Evolutionary conservation across 2,113 vertebrate species (phyloP).

Genomic region (Reinhardtius hippoglossoides): DNA sequence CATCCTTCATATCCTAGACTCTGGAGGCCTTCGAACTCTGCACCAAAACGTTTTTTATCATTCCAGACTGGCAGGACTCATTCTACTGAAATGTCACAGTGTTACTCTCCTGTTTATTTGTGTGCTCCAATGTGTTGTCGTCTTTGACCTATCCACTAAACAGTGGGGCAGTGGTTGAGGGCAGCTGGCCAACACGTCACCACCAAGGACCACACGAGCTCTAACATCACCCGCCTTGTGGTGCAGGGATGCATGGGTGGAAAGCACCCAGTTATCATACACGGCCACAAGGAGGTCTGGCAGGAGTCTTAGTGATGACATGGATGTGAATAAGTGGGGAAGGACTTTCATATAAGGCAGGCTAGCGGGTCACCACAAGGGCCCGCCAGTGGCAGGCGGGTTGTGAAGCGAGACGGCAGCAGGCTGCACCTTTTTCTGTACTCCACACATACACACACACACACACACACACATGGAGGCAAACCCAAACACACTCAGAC

Average conservation of each 20-base stretch:
- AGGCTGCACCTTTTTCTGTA: slow-evolving; percentile 26
- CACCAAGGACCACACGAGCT: slow-evolving; percentile 31
- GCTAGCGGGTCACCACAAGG: slow-evolving; percentile 53
- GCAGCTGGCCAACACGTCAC: slow-evolving; percentile 51
- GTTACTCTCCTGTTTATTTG: slow-evolving; percentile 16
- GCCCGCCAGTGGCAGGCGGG: slow-evolving; percentile 41
- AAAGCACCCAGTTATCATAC: slow-evolving; percentile 51
- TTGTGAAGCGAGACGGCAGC: slow-evolving; percentile 55
- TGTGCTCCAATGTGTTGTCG: slow-evolving; percentile 22
- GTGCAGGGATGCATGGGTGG: slow-evolving; percentile 38
- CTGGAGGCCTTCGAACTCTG: slow-evolving; percentile 15
- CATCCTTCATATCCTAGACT: slow-evolving; percentile 21
- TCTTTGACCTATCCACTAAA: slow-evolving; percentile 28
- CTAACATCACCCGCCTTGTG: slow-evolving; percentile 40
- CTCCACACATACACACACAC: slow-evolving; percentile 3
- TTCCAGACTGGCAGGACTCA: slow-evolving; percentile 37
- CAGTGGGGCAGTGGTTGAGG: slow-evolving; percentile 21
- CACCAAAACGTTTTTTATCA: slow-evolving; percentile 9
- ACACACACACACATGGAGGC: too few species aligned
- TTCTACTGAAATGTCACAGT: slow-evolving; percentile 20
- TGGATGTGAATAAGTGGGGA: slow-evolving; percentile 46
- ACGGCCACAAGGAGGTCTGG: slow-evolving; percentile 61
- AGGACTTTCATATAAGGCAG: slow-evolving; percentile 21
- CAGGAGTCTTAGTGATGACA: slow-evolving; percentile 47
- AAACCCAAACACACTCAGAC: slow-evolving; percentile 1